phyloP scores from a whole-genome alignment of 2,888 invertebrate genomes.

The Tridacna gigas region DNA sequence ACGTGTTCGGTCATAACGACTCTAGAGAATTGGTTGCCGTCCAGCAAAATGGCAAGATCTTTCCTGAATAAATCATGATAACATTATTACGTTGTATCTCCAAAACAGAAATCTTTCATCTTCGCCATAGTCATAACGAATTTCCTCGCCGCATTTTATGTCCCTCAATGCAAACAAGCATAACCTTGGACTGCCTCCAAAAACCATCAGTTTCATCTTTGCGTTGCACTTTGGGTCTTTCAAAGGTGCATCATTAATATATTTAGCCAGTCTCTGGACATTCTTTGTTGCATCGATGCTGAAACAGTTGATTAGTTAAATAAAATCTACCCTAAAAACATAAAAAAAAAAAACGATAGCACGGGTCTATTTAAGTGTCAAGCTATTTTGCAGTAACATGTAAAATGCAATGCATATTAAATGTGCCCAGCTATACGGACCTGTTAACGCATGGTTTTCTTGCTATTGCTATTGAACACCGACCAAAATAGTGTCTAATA shows the following conservation, averaged over 20 bases:
- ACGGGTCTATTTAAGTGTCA: not conserved
- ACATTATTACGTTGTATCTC: constrained; percentile 13
- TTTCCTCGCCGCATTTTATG: constrained; percentile 21
- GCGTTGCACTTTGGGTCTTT: constrained; percentile 11
- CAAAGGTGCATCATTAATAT: constrained; percentile 17
- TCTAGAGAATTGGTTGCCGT: no score
- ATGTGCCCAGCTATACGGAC: no score
- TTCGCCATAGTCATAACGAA: constrained; percentile 37
- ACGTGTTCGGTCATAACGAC: no score
- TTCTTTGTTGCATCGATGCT: not conserved
- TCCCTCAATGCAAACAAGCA: constrained; percentile 30
- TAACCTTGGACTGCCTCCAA: constrained; percentile 16
- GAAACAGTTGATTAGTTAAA: not conserved
- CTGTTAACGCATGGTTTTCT: no score
- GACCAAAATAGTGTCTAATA: no score
- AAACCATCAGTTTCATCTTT: constrained; percentile 24
- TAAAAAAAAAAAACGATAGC: not conserved
- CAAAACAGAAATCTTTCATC: constrained; percentile 9
- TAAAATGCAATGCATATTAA: no score
- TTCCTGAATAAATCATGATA: no score
- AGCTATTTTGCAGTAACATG: no score
- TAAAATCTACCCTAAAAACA: not conserved
- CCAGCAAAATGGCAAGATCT: no score
- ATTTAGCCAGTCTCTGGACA: not conserved
- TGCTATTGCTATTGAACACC: no score